A percentile compares a stretch with the other conserved stretches of the same genome.
Evolutionary conservation across 2,888 invertebrate genomes (phyloP).

Genomic region (Deilephila elpenor): DNA sequence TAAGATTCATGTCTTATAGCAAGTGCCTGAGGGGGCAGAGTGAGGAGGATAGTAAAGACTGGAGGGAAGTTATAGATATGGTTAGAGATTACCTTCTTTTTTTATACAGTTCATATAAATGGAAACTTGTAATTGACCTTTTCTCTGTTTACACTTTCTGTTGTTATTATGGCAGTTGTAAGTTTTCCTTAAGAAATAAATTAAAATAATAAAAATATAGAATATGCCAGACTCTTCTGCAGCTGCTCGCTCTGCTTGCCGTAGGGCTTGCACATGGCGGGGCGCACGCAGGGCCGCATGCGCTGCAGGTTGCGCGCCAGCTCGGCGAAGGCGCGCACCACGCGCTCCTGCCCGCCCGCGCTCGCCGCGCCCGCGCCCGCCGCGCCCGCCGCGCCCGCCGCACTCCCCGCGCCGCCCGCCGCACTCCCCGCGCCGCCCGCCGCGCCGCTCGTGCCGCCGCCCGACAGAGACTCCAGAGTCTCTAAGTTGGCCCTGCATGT

Average conservation of each 20-base stretch:
- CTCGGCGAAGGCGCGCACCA: conserved; percentile 93
- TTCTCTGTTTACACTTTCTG: no score
- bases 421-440: conserved; percentile 88
- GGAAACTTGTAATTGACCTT: no score
- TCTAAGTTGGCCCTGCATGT: conserved; percentile 87
- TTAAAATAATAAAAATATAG: no score
- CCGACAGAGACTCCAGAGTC: conserved; percentile 86
- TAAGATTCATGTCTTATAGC: no score
- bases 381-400: conserved; percentile 81
- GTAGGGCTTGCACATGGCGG: conserved; percentile 95
- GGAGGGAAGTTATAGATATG: no score
- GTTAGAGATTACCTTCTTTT: no score
- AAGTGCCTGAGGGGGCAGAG: no score
- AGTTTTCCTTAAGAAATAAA: no score
- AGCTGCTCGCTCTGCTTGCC: conserved; percentile 95
- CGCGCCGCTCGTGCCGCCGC: conserved; percentile 77
- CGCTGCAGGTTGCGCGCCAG: conserved; percentile 94
- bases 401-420: conserved; percentile 88
- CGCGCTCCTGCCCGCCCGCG: conserved; percentile 91
- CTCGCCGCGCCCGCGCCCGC: conserved; percentile 75
- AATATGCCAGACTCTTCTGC: conserved; percentile 88
- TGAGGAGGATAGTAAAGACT: no score
- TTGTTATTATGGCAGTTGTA: no score
- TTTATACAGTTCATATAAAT: no score
- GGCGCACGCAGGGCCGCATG: conserved; percentile 94